Evolutionary conservation across 2,113 vertebrate genomes (phyloP).

Genomic region (Orientallactaga bullata): DNA sequence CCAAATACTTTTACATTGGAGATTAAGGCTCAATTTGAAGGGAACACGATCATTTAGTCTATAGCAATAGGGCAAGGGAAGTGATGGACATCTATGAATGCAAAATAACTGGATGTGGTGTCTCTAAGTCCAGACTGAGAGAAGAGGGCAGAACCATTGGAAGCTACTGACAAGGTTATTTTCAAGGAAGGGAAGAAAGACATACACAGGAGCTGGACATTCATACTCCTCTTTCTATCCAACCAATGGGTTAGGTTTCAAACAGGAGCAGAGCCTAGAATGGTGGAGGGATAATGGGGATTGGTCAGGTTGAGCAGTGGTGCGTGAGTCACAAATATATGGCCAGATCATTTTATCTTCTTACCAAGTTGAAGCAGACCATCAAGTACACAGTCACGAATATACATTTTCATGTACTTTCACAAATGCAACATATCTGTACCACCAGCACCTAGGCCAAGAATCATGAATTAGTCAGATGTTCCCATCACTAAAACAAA

Average conservation of each 20-base stretch:
- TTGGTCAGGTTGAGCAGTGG: background rate
- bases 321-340: background rate
- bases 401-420: background rate
- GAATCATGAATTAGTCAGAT: background rate
- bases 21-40: background rate
- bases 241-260: background rate
- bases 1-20: background rate
- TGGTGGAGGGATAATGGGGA: background rate
- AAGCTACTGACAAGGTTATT: background rate
- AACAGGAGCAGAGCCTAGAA: background rate
- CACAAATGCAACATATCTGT: background rate
- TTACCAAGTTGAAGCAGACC: background rate
- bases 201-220: background rate
- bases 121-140: background rate
- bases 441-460: background rate
- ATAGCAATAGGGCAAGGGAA: conserved; percentile 15
- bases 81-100: background rate
- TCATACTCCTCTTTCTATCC: background rate
- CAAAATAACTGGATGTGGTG: background rate
- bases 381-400: background rate
- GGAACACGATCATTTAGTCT: background rate
- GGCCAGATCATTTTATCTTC: background rate
- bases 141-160: background rate
- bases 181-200: background rate
- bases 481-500: background rate